Evolutionary conservation across 2,888 invertebrate species (phyloP).

Genomic region (Sinotaia quadrata): DNA sequence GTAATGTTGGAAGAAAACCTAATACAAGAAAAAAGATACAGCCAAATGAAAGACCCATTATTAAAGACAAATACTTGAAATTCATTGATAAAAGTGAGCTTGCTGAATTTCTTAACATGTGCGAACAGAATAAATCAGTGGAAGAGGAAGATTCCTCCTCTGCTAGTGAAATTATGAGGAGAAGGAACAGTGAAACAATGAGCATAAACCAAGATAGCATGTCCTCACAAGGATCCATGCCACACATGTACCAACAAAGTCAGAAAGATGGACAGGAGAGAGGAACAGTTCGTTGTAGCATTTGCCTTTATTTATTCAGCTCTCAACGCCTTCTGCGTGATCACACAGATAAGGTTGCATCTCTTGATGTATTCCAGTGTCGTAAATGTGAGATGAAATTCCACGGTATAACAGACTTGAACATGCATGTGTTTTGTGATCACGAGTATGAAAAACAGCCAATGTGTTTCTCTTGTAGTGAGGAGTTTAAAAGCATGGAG

Average conservation of each 20-base stretch:
- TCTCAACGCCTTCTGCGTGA: slow-evolving; percentile 1
- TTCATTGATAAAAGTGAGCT: slow-evolving; percentile 14
- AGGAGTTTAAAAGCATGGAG: slow-evolving; percentile 27
- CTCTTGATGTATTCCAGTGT: slow-evolving; percentile 18
- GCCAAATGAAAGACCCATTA: background rate
- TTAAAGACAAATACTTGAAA: slow-evolving; percentile 10
- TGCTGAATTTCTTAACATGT: no score
- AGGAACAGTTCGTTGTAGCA: slow-evolving; percentile 17
- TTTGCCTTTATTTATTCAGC: slow-evolving; percentile 20
- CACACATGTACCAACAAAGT: background rate
- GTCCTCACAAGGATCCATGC: background rate
- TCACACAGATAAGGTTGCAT: slow-evolving; percentile 11
- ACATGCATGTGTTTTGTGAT: slow-evolving; percentile 27
- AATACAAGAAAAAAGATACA: slow-evolving; percentile 18
- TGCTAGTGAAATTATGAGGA: background rate
- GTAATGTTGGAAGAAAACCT: slow-evolving; percentile 29
- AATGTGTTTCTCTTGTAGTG: slow-evolving; percentile 13
- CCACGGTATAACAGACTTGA: slow-evolving; percentile 20
- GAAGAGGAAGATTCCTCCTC: background rate
- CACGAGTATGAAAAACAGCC: slow-evolving; percentile 30
- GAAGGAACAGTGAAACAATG: background rate
- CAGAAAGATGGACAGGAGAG: background rate
- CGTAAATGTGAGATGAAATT: slow-evolving; percentile 22
- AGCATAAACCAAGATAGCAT: slow-evolving; percentile 9
- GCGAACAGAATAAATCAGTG: background rate